These are phyloP conservation scores for Enoplosus armatus DNA, from an alignment of 2,797 vertebrate genomes.

Conservation along the genomic window DNA sequence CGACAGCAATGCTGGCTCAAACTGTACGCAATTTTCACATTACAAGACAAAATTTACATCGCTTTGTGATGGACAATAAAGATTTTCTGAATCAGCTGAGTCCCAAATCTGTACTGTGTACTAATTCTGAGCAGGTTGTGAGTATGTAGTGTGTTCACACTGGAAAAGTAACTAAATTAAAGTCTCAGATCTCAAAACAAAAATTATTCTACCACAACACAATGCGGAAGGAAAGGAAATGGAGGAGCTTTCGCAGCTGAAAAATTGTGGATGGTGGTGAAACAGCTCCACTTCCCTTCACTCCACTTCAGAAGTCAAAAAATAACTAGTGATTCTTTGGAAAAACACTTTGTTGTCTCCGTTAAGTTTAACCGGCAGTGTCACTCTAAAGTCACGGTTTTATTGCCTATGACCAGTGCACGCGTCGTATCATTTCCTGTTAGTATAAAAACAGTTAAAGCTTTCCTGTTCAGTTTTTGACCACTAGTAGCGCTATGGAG, in stretches of 20 bases:
- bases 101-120: neutral
- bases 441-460: neutral
- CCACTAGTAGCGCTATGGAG: neutral
- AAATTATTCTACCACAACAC: neutral
- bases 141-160: neutral
- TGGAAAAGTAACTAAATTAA: neutral
- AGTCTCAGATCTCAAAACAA: neutral
- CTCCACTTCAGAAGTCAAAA: neutral
- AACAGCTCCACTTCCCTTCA: neutral
- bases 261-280: neutral
- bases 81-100: constrained; percentile 17
- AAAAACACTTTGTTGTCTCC: neutral
- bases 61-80: constrained; percentile 35
- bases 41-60: neutral
- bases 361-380: neutral
- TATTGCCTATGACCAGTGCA: neutral
- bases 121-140: neutral
- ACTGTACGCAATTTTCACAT: neutral
- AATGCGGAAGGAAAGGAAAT: neutral
- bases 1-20: neutral
- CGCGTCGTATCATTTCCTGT: neutral
- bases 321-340: neutral
- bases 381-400: neutral
- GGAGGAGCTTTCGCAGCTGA: neutral
- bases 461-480: neutral